These are phyloP conservation scores for Hylia prasina DNA, from an alignment of 2,113 vertebrate species.

Conservation along the genomic window DNA sequence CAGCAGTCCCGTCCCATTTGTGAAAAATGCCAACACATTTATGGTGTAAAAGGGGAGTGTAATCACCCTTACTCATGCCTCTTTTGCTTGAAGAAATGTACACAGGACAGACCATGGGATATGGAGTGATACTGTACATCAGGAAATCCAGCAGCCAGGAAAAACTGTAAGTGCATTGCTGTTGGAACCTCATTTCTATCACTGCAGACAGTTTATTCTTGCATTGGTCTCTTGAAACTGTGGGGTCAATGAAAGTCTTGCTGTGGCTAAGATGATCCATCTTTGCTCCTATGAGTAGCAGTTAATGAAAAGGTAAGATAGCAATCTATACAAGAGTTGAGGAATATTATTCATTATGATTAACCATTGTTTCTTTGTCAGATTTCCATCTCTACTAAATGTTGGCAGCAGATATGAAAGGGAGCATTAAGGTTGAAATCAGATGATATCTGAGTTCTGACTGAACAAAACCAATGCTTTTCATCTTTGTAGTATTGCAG, in stretches of 20 bases:
- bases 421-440: not conserved
- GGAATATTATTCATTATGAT: not conserved
- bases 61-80: not conserved
- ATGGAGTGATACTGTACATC: not conserved
- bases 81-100: not conserved
- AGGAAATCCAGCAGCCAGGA: not conserved
- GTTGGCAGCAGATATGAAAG: not conserved
- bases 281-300: not conserved
- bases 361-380: not conserved
- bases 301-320: constrained; percentile 1
- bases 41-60: not conserved
- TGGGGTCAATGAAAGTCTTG: not conserved
- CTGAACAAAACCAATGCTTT: not conserved
- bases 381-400: not conserved
- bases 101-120: not conserved
- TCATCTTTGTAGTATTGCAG: not conserved
- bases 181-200: not conserved
- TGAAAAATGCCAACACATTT: too few relatives aligned
- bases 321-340: not conserved
- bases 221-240: not conserved
- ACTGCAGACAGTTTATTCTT: not conserved
- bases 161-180: not conserved
- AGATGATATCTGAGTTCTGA: not conserved
- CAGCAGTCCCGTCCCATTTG: too few relatives aligned
- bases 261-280: not conserved